Evolutionary conservation across 2,888 invertebrate species (phyloP), one percentile per base, ranked within the genome.

Genomic region (Druceiella hillmani): DNA sequence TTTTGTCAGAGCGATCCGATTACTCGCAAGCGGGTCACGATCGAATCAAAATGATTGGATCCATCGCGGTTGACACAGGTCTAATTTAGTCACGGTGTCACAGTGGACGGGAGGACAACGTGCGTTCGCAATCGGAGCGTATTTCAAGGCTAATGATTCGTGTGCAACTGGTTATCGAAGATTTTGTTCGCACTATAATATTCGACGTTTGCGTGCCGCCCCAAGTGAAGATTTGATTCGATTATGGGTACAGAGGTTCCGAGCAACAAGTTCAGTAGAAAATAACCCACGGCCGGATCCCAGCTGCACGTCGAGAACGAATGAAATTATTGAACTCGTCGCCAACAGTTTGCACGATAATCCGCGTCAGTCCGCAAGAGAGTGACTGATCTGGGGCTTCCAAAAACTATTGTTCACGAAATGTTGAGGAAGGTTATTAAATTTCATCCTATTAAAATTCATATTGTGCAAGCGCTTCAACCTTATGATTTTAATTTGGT

Each of bases 401-500:
- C n/a, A n/a, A n/a, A n/a, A n/a, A n/a, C n/a, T n/a, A n/a, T n/a
- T n/a, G n/a, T n/a, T n/a, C n/a, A 45, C 10, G 34, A 41, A 39
- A 45, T 44, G 26, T 38, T 47, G 33, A 45, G 34, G 20, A 43
- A 38, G 33, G 39, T 44, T 27, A 33, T 45, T 33, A 36, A 34
- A 37, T 32, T 40, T 38, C 45, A 46, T 17, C 43, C 41, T 4
- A 44, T 44, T 24, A 43, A 46, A 36, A 43, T 41, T 20, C 45
- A 47, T 40, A 33, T 47, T 14, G 44, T 50, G 25, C 48, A 49
- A 41, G 47, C 38, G 17, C 38, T 49, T 24, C 44, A 50, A 14
- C 41, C 38, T n/a, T n/a, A n/a, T 37, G 43, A 50, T 41, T 39
- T 29, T 29, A 37, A 33, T 43, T 38, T 44, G 20, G 45, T 14